Evolutionary conservation across 2,113 vertebrate genomes (phyloP).

Genomic region (Chiloscyllium plagiosum): DNA sequence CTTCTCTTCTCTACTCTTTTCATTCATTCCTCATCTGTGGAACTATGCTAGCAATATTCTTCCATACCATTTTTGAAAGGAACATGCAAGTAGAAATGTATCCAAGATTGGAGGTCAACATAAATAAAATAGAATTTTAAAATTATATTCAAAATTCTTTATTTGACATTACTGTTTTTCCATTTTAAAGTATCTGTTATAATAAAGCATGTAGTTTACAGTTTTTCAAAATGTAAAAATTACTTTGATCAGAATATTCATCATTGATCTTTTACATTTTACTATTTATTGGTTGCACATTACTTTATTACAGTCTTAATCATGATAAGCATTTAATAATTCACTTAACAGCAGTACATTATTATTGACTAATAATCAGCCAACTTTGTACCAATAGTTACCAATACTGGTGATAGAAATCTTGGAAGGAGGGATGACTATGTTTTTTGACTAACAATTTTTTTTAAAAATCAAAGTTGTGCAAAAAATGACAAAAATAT

Average conservation of each 20-base stretch:
- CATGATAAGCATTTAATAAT: conserved; percentile 42
- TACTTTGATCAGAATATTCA: not conserved
- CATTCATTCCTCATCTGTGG: no score
- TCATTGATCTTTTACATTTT: not conserved
- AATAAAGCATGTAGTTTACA: conserved; percentile 54
- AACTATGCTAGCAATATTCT: no score
- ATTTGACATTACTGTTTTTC: conserved; percentile 55
- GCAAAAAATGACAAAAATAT: not conserved
- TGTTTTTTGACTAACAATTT: not conserved
- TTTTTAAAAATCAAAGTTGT: not conserved
- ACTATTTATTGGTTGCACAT: not conserved
- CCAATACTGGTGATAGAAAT: not conserved
- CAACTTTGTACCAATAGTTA: not conserved
- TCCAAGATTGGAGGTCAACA: not conserved
- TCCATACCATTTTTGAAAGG: no score
- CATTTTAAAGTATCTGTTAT: conserved; percentile 51
- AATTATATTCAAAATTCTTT: conserved; percentile 55
- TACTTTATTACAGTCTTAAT: conserved; percentile 43
- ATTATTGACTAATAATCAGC: conserved; percentile 32
- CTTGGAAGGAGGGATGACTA: no score
- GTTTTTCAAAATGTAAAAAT: conserved; percentile 55
- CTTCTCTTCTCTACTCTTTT: no score
- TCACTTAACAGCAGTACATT: not conserved
- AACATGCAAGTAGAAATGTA: not conserved
- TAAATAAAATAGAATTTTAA: not conserved